These are phyloP conservation scores for Dendrocincla fuliginosa DNA, from an alignment of 2,797 vertebrate species.

Conservation along the genomic window DNA sequence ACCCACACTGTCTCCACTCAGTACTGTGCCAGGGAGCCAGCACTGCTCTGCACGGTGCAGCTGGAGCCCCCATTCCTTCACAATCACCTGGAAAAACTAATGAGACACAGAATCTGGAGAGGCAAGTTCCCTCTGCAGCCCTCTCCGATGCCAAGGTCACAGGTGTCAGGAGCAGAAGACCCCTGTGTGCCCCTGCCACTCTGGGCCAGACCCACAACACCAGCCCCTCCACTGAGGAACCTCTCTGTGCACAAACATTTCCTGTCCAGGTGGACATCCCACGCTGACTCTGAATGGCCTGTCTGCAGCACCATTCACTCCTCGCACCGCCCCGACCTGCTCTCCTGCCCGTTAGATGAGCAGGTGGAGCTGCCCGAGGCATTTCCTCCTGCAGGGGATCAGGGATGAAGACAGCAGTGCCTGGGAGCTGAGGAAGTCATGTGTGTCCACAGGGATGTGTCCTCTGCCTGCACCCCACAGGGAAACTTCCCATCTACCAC, in stretches of 20 bases:
- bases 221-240: no score
- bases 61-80: background rate
- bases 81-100: accelerated
- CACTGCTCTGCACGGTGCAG: background rate
- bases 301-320: accelerated
- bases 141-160: background rate
- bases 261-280: background rate
- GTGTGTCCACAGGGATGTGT: accelerated
- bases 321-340: accelerated
- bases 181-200: background rate
- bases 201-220: background rate
- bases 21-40: accelerated
- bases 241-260: accelerated
- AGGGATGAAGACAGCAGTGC: background rate
- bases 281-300: background rate
- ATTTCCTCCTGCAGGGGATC: accelerated
- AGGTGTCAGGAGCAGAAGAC: background rate
- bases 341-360: background rate
- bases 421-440: background rate
- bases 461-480: background rate
- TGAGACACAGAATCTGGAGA: background rate
- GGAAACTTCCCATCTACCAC: background rate
- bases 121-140: no score
- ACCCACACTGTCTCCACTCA: background rate
- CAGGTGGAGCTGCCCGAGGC: accelerated